These are phyloP conservation scores for Brachionus rubens DNA, from an alignment of 1,140 invertebrate species.

Conservation along the genomic window DNA sequence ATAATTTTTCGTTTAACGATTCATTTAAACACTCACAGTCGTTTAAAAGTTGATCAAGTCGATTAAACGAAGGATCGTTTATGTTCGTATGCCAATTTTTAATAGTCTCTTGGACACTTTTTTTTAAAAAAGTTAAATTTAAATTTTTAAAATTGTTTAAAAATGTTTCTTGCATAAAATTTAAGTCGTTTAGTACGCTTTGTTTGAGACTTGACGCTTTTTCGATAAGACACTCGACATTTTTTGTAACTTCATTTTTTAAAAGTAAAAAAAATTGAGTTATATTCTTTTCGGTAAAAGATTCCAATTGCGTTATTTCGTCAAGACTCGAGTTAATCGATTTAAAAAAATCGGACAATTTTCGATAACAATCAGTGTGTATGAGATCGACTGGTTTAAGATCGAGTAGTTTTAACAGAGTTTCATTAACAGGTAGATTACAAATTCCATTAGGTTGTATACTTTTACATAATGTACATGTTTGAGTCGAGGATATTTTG, in stretches of 20 bases:
- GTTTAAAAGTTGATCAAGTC: not conserved
- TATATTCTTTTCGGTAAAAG: not conserved
- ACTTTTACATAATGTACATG: not conserved
- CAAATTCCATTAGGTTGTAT: not conserved
- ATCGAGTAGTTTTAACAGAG: not conserved
- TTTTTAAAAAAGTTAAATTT: not conserved
- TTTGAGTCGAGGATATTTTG: not conserved
- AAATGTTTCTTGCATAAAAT: not conserved
- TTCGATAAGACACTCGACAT: not conserved
- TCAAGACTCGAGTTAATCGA: constrained; percentile 6
- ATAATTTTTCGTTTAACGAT: not conserved
- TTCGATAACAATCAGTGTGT: not conserved
- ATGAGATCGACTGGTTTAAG: constrained; percentile 25
- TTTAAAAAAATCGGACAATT: constrained; percentile 10
- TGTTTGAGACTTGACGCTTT: not conserved
- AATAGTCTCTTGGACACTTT: not conserved
- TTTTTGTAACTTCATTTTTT: constrained; percentile 9
- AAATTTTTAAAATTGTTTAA: not conserved
- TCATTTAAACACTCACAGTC: not conserved
- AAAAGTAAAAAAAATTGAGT: not conserved
- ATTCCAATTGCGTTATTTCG: not conserved
- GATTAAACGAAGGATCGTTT: constrained; percentile 1
- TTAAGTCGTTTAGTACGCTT: not conserved
- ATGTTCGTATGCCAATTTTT: not conserved
- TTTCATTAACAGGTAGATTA: not conserved